phyloP scores from a whole-genome alignment of 1,140 invertebrate species.

The Plodia interpunctella region DNA sequence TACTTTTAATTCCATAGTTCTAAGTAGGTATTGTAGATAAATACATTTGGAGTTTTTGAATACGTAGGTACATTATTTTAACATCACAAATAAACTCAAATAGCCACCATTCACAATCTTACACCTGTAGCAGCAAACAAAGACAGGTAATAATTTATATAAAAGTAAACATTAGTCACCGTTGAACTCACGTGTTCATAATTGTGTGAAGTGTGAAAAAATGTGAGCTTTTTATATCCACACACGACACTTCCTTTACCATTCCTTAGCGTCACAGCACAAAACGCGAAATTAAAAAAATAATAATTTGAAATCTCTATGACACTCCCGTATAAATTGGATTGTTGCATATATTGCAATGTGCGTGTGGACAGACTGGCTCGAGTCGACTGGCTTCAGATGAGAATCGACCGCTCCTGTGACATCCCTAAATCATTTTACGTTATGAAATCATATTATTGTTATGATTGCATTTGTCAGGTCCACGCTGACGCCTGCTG shows the following conservation, averaged over 20 bases:
- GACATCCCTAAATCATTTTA: conserved; percentile 48
- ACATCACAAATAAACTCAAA: too few relatives aligned
- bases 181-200: conserved; percentile 42
- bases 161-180: neutral
- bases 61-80: too few relatives aligned
- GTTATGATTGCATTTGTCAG: conserved; percentile 29
- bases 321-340: neutral
- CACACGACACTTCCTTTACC: conserved; percentile 8
- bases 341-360: neutral
- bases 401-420: conserved; percentile 53
- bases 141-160: neutral
- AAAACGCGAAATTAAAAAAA: neutral
- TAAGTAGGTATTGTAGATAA: too few relatives aligned
- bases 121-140: neutral
- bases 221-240: conserved; percentile 7
- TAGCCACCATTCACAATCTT: too few relatives aligned
- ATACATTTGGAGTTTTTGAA: too few relatives aligned
- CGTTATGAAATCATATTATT: conserved; percentile 42
- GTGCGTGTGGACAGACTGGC: conserved; percentile 24
- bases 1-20: too few relatives aligned
- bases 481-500: neutral
- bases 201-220: conserved; percentile 19
- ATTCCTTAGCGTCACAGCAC: conserved; percentile 11
- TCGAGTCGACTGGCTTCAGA: conserved; percentile 43
- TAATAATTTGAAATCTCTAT: too few relatives aligned